Percentiles rank a stretch among this genome's conserved stretches.
phyloP scores from a whole-genome alignment of 2,113 vertebrate species.

The Otis tarda region DNA sequence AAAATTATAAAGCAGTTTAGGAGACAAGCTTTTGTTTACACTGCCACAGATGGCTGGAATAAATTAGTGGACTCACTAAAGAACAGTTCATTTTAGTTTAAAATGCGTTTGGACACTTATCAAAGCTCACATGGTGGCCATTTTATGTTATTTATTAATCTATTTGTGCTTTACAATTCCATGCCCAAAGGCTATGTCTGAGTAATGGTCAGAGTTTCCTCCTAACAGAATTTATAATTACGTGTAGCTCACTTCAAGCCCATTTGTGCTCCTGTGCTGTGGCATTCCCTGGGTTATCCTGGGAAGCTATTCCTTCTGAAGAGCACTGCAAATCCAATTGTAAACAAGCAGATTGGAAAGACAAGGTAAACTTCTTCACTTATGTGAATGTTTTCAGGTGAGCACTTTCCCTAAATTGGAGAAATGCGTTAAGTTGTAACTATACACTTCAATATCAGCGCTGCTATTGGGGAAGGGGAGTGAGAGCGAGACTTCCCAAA shows the following conservation, averaged over 20 bases:
- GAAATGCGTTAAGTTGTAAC: neutral
- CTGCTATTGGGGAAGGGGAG: neutral
- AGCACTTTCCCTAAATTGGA: neutral
- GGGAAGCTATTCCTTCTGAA: neutral
- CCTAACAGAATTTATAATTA: neutral
- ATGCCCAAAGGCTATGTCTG: neutral
- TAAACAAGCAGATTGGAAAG: neutral
- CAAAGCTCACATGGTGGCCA: slow-evolving; percentile 55
- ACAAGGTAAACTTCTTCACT: neutral
- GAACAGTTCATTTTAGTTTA: slow-evolving; percentile 73
- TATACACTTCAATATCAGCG: neutral
- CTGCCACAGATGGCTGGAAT: slow-evolving; percentile 78
- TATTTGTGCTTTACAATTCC: slow-evolving; percentile 21
- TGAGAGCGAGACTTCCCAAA: neutral
- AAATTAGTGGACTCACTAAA: slow-evolving; percentile 74
- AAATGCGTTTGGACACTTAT: slow-evolving; percentile 72
- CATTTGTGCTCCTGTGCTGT: neutral
- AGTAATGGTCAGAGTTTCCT: slow-evolving; percentile 2
- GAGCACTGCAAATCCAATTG: neutral
- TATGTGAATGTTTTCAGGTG: neutral
- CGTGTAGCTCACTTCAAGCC: neutral
- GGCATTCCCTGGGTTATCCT: neutral
- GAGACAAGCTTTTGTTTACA: slow-evolving; percentile 68
- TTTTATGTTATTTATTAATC: slow-evolving; percentile 61
- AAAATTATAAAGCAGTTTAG: slow-evolving; percentile 63